These are phyloP conservation scores for Ichneumoninae sp. DNA, from an alignment of 2,888 invertebrate species.

Conservation along the genomic window DNA sequence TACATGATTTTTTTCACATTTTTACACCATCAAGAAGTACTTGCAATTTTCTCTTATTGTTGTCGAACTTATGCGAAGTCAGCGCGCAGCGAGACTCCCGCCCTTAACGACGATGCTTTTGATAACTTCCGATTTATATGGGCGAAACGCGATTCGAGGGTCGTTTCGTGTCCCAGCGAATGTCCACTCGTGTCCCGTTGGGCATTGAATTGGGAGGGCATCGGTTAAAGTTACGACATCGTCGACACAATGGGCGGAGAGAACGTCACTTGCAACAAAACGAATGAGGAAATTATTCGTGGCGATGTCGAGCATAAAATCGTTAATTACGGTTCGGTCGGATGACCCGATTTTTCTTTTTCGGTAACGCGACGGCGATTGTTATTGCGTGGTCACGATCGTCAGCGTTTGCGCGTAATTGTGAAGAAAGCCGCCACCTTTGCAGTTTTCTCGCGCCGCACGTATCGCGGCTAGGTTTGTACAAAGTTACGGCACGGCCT, in stretches of 20 bases:
- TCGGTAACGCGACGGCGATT: constrained; percentile 1
- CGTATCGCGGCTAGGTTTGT: background rate
- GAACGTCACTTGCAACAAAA: background rate
- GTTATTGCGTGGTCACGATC: constrained; percentile 12
- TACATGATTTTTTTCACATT: too few relatives aligned
- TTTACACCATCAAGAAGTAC: too few relatives aligned
- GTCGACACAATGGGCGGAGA: background rate
- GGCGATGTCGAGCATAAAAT: constrained; percentile 22
- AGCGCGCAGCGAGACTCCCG: background rate
- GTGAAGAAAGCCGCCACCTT: constrained; percentile 2
- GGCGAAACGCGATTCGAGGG: background rate
- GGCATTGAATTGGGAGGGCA: background rate
- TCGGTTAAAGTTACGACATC: background rate
- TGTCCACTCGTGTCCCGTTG: background rate
- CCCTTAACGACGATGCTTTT: background rate
- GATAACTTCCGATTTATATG: background rate
- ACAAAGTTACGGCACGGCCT: background rate
- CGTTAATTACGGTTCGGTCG: background rate
- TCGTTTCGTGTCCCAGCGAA: background rate
- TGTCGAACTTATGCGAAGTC: too few relatives aligned
- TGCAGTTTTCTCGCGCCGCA: constrained; percentile 18
- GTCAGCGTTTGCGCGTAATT: constrained; percentile 1
- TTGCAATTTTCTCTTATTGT: too few relatives aligned
- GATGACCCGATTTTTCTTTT: constrained; percentile 6
- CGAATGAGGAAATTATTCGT: background rate